Conservation (phyloP, 2,113 vertebrate species). For the Clarias gariepinus region DNA sequence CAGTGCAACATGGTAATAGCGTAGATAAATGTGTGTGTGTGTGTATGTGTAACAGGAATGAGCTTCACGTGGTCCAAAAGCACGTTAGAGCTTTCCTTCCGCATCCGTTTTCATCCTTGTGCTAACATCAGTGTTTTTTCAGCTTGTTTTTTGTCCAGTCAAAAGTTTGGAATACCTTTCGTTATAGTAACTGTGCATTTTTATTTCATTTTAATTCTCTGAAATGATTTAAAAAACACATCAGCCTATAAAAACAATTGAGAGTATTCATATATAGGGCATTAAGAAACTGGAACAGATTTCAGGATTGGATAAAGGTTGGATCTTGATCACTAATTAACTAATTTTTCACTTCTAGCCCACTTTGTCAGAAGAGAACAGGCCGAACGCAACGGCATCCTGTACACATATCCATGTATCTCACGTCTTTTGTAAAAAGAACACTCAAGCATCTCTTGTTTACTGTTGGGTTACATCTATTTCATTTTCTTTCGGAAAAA, state of each 20-base stretch:
- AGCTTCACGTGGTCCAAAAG: constrained; percentile 53
- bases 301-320: too few relatives aligned
- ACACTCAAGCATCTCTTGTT: too few relatives aligned
- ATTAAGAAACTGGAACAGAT: not conserved
- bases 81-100: constrained; percentile 47
- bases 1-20: not conserved
- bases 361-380: too few relatives aligned
- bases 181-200: not conserved
- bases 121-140: not conserved
- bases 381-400: too few relatives aligned
- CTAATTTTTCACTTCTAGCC: too few relatives aligned
- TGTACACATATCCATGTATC: too few relatives aligned
- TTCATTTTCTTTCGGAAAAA: too few relatives aligned
- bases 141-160: not conserved
- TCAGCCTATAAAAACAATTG: not conserved
- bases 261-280: not conserved
- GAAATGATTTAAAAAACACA: too few relatives aligned
- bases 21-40: not conserved
- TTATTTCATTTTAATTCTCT: not conserved
- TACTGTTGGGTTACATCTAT: too few relatives aligned
- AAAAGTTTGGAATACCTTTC: not conserved
- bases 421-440: too few relatives aligned
- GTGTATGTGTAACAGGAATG: not conserved
- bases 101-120: constrained; percentile 36
- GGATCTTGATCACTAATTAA: too few relatives aligned